Conservation (phyloP, 1,140 invertebrate species). For the Drosophila saltans region DNA sequence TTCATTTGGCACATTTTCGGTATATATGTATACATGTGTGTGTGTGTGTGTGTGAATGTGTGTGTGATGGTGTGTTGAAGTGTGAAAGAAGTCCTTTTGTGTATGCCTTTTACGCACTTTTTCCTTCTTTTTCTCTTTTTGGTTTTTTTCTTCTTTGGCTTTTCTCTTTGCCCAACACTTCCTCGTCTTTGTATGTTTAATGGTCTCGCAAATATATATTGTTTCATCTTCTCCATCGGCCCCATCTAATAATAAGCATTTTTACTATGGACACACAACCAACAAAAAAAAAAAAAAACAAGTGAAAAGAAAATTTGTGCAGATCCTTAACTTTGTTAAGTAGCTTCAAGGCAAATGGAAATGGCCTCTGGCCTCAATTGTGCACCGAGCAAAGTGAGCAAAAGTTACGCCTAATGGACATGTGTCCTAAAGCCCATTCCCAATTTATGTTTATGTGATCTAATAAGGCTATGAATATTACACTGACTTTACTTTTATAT, state of each 20-base stretch:
- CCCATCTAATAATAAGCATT: constrained; percentile 31
- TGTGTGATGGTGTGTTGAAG: constrained; percentile 28
- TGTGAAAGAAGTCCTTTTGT: constrained; percentile 12
- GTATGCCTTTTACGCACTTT: constrained; percentile 10
- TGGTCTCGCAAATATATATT: constrained; percentile 78
- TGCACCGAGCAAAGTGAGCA: constrained; percentile 12
- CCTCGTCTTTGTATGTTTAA: constrained; percentile 45
- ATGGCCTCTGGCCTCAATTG: constrained; percentile 20
- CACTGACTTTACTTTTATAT: not conserved
- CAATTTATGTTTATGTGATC: constrained; percentile 1
- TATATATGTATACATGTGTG: constrained; percentile 29
- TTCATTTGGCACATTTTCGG: constrained; percentile 47
- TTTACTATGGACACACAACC: constrained; percentile 13
- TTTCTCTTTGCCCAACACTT: not conserved
- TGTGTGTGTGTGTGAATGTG: constrained; percentile 35
- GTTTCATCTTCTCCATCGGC: constrained; percentile 27
- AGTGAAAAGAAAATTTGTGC: constrained; percentile 51
- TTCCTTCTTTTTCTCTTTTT: constrained; percentile 35
- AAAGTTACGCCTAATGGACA: constrained; percentile 1
- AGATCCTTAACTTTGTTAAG: constrained; percentile 68
- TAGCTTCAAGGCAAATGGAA: constrained; percentile 47
- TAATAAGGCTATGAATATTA: constrained; percentile 1
- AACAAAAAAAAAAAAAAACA: not conserved
- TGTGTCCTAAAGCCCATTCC: not conserved
- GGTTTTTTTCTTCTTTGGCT: constrained; percentile 18